phyloP scores from a whole-genome alignment of 30 jellyfish, hydroid and myxozoan genomes.

The Turritopsis dohrnii region DNA sequence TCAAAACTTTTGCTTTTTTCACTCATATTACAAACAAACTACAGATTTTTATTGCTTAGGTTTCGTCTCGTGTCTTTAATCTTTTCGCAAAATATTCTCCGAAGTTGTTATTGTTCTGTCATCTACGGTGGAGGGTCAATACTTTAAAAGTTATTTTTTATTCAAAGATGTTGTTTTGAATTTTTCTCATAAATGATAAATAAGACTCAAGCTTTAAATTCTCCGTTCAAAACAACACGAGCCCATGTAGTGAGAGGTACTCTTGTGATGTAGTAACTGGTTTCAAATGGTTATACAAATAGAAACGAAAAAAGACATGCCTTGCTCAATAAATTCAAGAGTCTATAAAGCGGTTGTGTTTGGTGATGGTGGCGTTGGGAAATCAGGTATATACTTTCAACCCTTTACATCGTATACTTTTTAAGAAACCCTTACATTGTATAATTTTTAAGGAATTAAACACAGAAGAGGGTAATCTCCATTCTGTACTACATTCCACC shows the following conservation, averaged over 20 bases:
- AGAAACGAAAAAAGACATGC: background rate
- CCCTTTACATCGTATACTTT: too few species aligned
- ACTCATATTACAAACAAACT: background rate
- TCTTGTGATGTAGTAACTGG: too few species aligned
- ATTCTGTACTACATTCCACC: too few species aligned
- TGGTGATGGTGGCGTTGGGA: slow-evolving; percentile 91
- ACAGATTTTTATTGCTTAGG: background rate
- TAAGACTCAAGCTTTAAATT: background rate
- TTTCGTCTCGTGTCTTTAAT: background rate
- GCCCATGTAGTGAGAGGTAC: background rate
- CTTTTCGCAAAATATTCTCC: background rate
- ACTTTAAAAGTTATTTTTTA: background rate
- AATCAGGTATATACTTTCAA: slow-evolving; percentile 79
- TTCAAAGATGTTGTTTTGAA: background rate
- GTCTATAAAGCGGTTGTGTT: slow-evolving; percentile 62
- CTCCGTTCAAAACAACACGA: background rate
- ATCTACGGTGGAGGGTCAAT: background rate
- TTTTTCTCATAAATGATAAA: background rate
- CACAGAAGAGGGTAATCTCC: too few species aligned
- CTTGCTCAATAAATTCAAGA: background rate
- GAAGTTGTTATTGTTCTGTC: background rate
- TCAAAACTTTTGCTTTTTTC: background rate
- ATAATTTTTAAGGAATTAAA: too few species aligned
- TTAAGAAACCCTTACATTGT: too few species aligned
- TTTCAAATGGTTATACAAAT: background rate